phyloP scores from a whole-genome alignment of 2,888 invertebrate genomes.

The Dasypogon diadema region DNA sequence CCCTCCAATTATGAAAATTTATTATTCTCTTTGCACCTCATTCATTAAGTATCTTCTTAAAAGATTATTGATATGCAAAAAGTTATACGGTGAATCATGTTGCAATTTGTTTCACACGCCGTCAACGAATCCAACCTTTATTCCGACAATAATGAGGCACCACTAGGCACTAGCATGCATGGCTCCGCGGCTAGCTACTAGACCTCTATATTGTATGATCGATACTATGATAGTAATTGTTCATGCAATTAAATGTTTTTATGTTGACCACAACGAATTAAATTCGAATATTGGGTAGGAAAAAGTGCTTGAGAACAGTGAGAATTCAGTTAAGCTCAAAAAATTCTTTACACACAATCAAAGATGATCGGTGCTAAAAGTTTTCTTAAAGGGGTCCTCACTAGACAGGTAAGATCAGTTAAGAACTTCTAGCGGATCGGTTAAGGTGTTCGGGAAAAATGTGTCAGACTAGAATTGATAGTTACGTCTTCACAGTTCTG shows the following conservation, averaged over 20 bases:
- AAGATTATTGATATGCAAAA: slow-evolving; percentile 19
- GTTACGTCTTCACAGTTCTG: neutral
- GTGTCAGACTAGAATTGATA: neutral
- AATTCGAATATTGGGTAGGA: slow-evolving; percentile 25
- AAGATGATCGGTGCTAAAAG: slow-evolving; percentile 27
- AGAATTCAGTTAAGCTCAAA: slow-evolving; percentile 20
- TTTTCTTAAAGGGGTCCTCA: slow-evolving; percentile 39
- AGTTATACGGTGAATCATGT: slow-evolving; percentile 26
- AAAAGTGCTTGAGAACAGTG: slow-evolving; percentile 25
- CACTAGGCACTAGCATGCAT: neutral
- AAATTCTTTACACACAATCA: slow-evolving; percentile 18
- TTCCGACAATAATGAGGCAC: slow-evolving; percentile 1
- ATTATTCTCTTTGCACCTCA: slow-evolving; percentile 36
- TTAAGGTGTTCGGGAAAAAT: slow-evolving; percentile 19
- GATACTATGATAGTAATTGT: slow-evolving; percentile 34
- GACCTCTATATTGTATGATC: slow-evolving; percentile 19
- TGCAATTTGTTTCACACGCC: slow-evolving; percentile 4
- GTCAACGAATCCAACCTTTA: neutral
- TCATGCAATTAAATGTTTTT: slow-evolving; percentile 47
- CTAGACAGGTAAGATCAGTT: slow-evolving; percentile 37
- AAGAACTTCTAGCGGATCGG: slow-evolving; percentile 13
- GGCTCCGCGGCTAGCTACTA: neutral
- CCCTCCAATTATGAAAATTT: too few species aligned
- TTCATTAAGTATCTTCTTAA: slow-evolving; percentile 25
- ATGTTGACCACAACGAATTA: slow-evolving; percentile 42